phyloP scores from a whole-genome alignment of 2,888 invertebrate species.

The Trissolcus brochymenae region DNA sequence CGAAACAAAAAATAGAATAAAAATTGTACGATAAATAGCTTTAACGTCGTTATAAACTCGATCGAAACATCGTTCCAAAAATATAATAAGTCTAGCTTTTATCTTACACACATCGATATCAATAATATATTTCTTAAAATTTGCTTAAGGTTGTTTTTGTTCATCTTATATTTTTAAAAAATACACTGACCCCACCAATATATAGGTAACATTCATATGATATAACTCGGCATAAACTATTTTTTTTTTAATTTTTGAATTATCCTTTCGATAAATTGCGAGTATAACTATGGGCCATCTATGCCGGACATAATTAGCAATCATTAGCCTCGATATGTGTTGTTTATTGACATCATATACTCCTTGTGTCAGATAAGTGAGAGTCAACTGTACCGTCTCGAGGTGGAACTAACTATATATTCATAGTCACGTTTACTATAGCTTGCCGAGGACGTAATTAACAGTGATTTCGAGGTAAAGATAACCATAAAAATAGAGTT shows the following conservation, averaged over 20 bases:
- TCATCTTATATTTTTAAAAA: slow-evolving; percentile 38
- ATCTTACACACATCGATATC: slow-evolving; percentile 49
- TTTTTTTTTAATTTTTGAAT: slow-evolving; percentile 26
- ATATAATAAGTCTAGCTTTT: slow-evolving; percentile 43
- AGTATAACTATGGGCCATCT: neutral
- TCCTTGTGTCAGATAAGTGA: slow-evolving; percentile 43
- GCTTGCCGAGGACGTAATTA: slow-evolving; percentile 9
- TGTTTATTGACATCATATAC: neutral
- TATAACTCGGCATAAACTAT: slow-evolving; percentile 38
- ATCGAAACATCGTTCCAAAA: slow-evolving; percentile 45
- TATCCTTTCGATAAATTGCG: slow-evolving; percentile 38
- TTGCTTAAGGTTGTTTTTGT: slow-evolving; percentile 25
- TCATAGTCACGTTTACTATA: slow-evolving; percentile 49
- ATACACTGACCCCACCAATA: slow-evolving; percentile 33
- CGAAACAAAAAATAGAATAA: slow-evolving; percentile 23
- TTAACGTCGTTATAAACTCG: slow-evolving; percentile 49
- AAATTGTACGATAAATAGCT: slow-evolving; percentile 37
- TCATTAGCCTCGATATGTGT: neutral
- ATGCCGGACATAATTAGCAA: too few species aligned
- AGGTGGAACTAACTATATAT: slow-evolving; percentile 51
- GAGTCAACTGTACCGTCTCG: slow-evolving; percentile 47
- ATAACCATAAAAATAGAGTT: slow-evolving; percentile 53
- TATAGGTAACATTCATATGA: slow-evolving; percentile 24
- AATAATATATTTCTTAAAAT: slow-evolving; percentile 52
- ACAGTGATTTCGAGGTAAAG: slow-evolving; percentile 35